These are phyloP conservation scores for Xerus rutilus DNA, from an alignment of 2,797 vertebrate genomes.

Conservation along the genomic window DNA sequence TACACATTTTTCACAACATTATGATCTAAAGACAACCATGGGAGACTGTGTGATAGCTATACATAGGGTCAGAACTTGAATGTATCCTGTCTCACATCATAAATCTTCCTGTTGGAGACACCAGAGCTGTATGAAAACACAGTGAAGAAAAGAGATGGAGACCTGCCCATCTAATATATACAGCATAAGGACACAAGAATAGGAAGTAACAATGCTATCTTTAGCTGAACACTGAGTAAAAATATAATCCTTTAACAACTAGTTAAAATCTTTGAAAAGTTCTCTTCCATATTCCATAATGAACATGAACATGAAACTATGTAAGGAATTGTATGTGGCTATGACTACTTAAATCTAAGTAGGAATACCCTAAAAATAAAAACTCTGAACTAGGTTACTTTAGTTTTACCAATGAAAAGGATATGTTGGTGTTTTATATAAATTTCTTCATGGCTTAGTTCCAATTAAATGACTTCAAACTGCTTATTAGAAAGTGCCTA, in stretches of 20 bases:
- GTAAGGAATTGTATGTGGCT: background rate
- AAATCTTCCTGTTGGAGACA: background rate
- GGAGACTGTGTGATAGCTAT: background rate
- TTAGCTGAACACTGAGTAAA: background rate
- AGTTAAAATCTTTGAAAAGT: background rate
- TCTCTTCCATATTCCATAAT: background rate
- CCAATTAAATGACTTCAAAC: background rate
- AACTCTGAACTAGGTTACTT: background rate
- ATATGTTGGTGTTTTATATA: conserved; percentile 1
- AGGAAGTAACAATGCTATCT: background rate
- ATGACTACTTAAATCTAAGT: background rate
- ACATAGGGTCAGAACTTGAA: background rate
- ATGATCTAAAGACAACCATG: background rate
- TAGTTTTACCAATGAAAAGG: background rate
- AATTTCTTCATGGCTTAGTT: conserved; percentile 6
- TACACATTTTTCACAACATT: background rate
- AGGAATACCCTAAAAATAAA: background rate
- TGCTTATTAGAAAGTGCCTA: background rate
- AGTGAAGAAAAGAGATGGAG: background rate
- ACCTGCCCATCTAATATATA: no score
- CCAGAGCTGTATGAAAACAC: background rate
- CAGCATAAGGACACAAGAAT: background rate
- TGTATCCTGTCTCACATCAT: background rate
- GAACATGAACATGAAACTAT: background rate
- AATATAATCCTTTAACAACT: background rate